Conservation (phyloP, 2,888 invertebrate species). For the Spilosoma lubricipeda region DNA sequence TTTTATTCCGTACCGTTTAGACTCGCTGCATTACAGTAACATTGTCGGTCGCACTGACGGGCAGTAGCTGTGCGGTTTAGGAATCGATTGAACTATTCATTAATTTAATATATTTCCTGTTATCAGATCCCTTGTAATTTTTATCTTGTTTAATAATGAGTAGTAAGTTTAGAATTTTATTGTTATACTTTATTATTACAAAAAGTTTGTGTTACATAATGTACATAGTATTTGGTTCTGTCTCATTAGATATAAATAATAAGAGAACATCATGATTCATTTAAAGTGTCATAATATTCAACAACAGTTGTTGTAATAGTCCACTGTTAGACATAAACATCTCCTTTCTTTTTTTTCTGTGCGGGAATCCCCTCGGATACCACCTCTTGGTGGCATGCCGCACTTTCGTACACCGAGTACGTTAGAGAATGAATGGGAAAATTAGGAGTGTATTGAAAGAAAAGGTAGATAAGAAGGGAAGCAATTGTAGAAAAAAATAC, state of each 20-base stretch:
- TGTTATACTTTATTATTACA: not conserved
- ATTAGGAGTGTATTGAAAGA: no score
- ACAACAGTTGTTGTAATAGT: no score
- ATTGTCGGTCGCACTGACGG: constrained; percentile 64
- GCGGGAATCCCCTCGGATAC: no score
- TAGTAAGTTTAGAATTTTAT: constrained; percentile 29
- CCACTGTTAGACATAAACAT: no score
- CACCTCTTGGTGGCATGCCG: no score
- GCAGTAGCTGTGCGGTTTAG: constrained; percentile 76
- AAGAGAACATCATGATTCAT: not conserved
- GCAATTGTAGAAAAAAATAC: no score
- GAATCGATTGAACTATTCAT: constrained; percentile 72
- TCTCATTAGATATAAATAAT: not conserved
- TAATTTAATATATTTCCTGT: constrained; percentile 73
- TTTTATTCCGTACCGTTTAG: constrained; percentile 48
- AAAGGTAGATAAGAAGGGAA: no score
- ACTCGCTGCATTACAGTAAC: constrained; percentile 67
- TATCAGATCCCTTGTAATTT: constrained; percentile 62
- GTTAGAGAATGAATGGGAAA: no score
- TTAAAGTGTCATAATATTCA: not conserved
- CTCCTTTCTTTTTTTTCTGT: no score
- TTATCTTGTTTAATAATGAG: constrained; percentile 59
- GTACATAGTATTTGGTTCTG: not conserved
- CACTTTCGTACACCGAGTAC: no score
- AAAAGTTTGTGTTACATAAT: not conserved